phyloP scores from a whole-genome alignment of 2,797 vertebrate species.

The Austrolebias charrua region DNA sequence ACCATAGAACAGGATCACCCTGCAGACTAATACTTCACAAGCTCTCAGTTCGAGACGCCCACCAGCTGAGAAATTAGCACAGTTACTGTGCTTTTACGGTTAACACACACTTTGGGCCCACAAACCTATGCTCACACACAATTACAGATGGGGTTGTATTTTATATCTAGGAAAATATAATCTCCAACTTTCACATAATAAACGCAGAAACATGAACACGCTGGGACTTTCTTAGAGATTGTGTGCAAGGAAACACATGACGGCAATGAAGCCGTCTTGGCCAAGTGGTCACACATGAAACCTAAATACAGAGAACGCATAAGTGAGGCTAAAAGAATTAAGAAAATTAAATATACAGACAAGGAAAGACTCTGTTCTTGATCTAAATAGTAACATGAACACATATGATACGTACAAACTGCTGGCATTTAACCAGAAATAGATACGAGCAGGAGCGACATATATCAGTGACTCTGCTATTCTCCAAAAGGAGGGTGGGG shows the following conservation, averaged over 20 bases:
- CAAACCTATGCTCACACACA: slow-evolving; percentile 23
- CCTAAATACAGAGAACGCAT: slow-evolving; percentile 26
- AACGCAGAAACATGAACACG: slow-evolving; percentile 41
- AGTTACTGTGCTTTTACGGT: slow-evolving; percentile 26
- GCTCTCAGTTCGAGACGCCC: slow-evolving; percentile 4
- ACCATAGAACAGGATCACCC: slow-evolving; percentile 7
- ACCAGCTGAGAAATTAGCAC: slow-evolving; percentile 31
- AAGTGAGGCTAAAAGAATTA: slow-evolving; percentile 6
- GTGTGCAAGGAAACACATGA: slow-evolving; percentile 53
- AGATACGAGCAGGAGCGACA: slow-evolving; percentile 1
- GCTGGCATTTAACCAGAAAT: not conserved
- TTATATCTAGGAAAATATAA: slow-evolving; percentile 37
- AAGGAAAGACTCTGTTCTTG: slow-evolving; percentile 15
- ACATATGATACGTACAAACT: slow-evolving; percentile 1
- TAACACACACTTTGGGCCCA: slow-evolving; percentile 41
- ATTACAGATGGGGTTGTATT: not conserved
- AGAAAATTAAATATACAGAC: slow-evolving; percentile 39
- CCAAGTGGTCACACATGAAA: slow-evolving; percentile 41
- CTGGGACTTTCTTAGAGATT: slow-evolving; percentile 13
- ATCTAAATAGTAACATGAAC: slow-evolving; percentile 16
- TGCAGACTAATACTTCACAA: slow-evolving; percentile 14
- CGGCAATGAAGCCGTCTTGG: slow-evolving; percentile 48
- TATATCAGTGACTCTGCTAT: slow-evolving; percentile 41
- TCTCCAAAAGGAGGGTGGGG: slow-evolving; percentile 45
- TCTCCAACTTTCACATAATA: slow-evolving; percentile 45